These are phyloP conservation scores for Tragelaphus eurycerus DNA, from an alignment of 2,797 vertebrate genomes.

Conservation along the genomic window DNA sequence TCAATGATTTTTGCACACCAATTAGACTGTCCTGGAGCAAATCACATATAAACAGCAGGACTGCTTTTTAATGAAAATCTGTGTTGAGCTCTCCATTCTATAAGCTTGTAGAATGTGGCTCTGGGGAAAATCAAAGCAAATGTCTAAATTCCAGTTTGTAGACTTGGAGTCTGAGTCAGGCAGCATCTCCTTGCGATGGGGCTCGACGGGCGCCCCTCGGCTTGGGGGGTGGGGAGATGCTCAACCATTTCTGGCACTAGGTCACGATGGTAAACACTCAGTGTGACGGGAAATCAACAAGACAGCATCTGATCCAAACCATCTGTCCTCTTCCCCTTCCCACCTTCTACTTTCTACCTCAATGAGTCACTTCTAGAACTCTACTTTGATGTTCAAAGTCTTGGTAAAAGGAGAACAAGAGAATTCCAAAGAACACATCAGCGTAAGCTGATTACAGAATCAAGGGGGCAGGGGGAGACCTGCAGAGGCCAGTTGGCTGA, in stretches of 20 bases:
- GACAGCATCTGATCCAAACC: not conserved
- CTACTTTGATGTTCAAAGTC: not conserved
- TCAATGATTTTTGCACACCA: not conserved
- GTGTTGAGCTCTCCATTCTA: not conserved
- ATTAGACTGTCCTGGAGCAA: not conserved
- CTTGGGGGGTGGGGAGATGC: no score
- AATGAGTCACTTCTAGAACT: not conserved
- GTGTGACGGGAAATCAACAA: not conserved
- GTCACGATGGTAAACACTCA: not conserved
- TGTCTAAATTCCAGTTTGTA: not conserved
- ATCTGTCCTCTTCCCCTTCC: not conserved
- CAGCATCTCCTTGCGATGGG: not conserved
- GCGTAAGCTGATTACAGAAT: not conserved
- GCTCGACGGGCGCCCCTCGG: no score
- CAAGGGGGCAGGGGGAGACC: not conserved
- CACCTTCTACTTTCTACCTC: not conserved
- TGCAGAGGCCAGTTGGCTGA: not conserved
- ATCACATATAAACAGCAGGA: not conserved
- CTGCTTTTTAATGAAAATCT: not conserved
- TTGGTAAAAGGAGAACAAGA: not conserved
- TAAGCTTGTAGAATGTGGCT: not conserved
- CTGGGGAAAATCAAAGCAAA: not conserved
- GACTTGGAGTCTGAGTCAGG: not conserved
- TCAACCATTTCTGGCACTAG: no score
- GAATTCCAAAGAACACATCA: not conserved